phyloP scores from a whole-genome alignment of 2,113 vertebrate species.

The Trinectes maculatus region DNA sequence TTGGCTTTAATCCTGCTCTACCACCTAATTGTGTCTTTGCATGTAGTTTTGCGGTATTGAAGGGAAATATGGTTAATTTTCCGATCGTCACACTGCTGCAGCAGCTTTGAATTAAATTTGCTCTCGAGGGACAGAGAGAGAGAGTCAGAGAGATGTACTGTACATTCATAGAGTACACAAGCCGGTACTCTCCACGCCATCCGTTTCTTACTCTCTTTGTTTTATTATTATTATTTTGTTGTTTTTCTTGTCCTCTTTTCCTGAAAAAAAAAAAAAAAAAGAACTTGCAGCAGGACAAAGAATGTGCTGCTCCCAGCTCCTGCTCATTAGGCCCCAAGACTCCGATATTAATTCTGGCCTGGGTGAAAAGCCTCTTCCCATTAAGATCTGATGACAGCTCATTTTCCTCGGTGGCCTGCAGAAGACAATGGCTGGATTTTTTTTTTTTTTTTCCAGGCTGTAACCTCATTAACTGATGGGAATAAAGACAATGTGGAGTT shows the following conservation, averaged over 20 bases:
- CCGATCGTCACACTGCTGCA: not conserved
- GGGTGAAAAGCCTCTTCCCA: slow-evolving; percentile 61
- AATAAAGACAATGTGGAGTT: slow-evolving; percentile 78
- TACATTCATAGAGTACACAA: slow-evolving; percentile 15
- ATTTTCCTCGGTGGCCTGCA: slow-evolving; percentile 70
- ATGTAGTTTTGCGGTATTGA: not conserved
- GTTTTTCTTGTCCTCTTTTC: not conserved
- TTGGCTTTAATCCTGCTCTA: too few species aligned
- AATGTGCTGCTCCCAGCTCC: slow-evolving; percentile 23
- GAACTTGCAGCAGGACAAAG: slow-evolving; percentile 42
- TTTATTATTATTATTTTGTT: not conserved
- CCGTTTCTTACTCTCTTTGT: slow-evolving; percentile 27
- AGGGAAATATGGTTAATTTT: slow-evolving; percentile 7
- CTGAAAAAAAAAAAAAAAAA: not conserved
- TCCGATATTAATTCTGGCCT: slow-evolving; percentile 69
- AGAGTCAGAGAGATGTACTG: slow-evolving; percentile 16
- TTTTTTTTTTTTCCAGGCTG: slow-evolving; percentile 40
- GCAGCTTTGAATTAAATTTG: slow-evolving; percentile 24
- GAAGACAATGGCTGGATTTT: slow-evolving; percentile 76
- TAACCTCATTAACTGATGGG: slow-evolving; percentile 82
- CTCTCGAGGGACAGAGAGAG: slow-evolving; percentile 28
- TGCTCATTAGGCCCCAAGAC: slow-evolving; percentile 70
- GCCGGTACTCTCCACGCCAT: slow-evolving; percentile 18
- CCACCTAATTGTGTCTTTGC: slow-evolving; percentile 7
- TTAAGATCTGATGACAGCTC: slow-evolving; percentile 78